Evolutionary conservation across 2,888 invertebrate species (phyloP).

Genomic region (Conistra vaccinii): DNA sequence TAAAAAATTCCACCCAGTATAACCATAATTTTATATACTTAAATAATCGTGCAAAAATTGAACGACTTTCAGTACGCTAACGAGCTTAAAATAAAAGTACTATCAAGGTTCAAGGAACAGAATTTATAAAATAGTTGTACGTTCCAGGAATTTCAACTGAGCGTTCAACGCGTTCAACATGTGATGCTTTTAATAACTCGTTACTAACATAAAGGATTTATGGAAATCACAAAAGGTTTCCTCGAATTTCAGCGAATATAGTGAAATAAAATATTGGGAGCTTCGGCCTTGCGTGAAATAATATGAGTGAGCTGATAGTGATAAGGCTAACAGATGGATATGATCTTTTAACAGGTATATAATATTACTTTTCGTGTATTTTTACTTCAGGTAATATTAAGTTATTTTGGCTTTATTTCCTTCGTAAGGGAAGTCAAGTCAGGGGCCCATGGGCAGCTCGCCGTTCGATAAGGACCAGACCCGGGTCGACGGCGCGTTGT

Average conservation of each 20-base stretch:
- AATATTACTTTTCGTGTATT: too few species aligned
- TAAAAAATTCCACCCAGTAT: too few species aligned
- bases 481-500: too few species aligned
- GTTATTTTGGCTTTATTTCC: too few species aligned
- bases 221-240: conserved; percentile 1
- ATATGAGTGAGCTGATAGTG: background rate
- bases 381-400: too few species aligned
- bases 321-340: background rate
- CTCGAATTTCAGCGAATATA: background rate
- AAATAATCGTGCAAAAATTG: background rate
- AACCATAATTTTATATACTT: too few species aligned
- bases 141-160: background rate
- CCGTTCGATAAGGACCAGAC: too few species aligned
- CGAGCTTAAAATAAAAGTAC: background rate
- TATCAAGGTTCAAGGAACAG: too few species aligned
- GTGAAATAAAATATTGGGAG: background rate
- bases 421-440: too few species aligned
- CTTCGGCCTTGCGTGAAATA: background rate
- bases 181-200: background rate
- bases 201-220: conserved; percentile 1
- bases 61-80: background rate
- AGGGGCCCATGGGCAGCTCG: too few species aligned
- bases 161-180: background rate
- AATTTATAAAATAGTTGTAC: background rate
- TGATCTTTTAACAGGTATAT: background rate